phyloP scores from a whole-genome alignment of 2,888 invertebrate genomes.

The Escarpia spicata region DNA sequence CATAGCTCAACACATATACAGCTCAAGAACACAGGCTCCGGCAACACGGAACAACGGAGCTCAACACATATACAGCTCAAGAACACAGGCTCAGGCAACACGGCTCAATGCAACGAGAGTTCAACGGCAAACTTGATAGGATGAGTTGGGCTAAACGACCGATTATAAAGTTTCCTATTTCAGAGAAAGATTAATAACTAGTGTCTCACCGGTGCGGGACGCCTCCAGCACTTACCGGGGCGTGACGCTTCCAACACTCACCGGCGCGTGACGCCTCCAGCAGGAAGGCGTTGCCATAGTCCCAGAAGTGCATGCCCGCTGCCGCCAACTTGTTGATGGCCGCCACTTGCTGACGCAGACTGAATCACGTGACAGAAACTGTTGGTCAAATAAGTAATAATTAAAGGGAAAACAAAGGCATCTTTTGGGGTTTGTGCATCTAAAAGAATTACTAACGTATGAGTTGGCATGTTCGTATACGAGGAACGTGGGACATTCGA shows the following conservation, averaged over 20 bases:
- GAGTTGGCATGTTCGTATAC: no score
- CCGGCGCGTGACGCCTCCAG: constrained; percentile 72
- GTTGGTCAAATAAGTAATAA: not conserved
- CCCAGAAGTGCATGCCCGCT: constrained; percentile 72
- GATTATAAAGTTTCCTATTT: not conserved
- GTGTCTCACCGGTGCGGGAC: constrained; percentile 65
- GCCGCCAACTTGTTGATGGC: constrained; percentile 70
- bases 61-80: no score
- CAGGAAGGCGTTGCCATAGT: constrained; percentile 75
- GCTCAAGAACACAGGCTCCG: no score
- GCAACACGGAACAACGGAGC: no score
- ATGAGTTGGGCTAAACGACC: not conserved
- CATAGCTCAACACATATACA: no score
- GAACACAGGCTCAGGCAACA: no score
- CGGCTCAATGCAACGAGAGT: no score
- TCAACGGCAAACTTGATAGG: not conserved
- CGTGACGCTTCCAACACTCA: constrained; percentile 48
- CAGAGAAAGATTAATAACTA: not conserved
- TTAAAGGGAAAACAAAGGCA: no score
- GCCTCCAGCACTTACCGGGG: constrained; percentile 64
- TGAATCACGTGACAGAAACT: constrained; percentile 43
- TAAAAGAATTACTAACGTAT: no score
- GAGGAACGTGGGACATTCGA: no score
- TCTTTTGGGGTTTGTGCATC: no score
- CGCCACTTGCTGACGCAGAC: constrained; percentile 70